Percentiles rank a stretch among this genome's conserved stretches.
These are phyloP conservation scores for Heterotis niloticus DNA, from an alignment of 2,113 vertebrate species.

Conservation along the genomic window DNA sequence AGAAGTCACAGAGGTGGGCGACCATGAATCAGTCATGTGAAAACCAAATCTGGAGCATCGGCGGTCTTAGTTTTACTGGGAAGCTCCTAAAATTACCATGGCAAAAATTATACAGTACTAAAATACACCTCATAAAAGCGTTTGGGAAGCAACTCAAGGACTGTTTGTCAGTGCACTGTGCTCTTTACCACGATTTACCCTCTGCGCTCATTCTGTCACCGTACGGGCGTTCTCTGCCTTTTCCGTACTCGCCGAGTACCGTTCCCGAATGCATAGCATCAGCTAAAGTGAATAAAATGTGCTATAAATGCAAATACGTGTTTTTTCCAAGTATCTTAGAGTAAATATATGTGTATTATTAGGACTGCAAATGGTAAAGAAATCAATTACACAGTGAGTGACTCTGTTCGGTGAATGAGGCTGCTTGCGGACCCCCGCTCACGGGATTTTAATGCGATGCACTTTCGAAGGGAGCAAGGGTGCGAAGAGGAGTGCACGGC, in stretches of 20 bases:
- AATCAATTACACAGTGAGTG: slow-evolving; percentile 7
- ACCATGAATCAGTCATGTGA: too few species aligned
- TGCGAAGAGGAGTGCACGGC: neutral
- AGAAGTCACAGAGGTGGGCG: too few species aligned
- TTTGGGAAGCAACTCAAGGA: too few species aligned
- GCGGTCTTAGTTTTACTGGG: too few species aligned
- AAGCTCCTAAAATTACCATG: too few species aligned
- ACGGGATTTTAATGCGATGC: neutral
- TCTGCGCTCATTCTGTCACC: too few species aligned
- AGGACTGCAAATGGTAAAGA: slow-evolving; percentile 1
- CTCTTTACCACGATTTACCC: neutral
- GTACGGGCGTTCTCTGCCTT: too few species aligned
- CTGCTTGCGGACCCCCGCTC: neutral
- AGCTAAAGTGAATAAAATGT: neutral
- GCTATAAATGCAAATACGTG: neutral
- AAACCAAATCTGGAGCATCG: too few species aligned
- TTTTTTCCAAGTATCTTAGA: neutral
- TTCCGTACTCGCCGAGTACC: neutral
- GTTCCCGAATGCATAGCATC: neutral
- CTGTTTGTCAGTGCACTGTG: too few species aligned
- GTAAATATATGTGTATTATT: neutral
- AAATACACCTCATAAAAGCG: too few species aligned
- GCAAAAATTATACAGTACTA: too few species aligned
- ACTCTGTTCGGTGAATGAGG: neutral
- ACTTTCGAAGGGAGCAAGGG: neutral